Evolutionary conservation across 2,113 vertebrate genomes (phyloP).

Genomic region (Sterrhoptilus dennistouni): DNA sequence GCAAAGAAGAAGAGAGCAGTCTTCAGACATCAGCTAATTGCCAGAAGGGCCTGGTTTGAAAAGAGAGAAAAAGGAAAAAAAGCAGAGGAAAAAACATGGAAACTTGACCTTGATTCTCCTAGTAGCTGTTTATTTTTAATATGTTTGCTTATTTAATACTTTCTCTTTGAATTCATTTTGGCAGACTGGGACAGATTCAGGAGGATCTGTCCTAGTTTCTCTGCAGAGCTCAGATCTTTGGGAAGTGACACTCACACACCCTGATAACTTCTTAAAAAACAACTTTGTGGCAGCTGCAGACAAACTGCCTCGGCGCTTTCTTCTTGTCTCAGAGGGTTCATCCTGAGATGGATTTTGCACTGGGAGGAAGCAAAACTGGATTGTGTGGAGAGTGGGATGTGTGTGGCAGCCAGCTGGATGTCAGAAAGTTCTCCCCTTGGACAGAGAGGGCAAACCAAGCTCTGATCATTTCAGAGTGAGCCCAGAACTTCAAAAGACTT

Average conservation of each 20-base stretch:
- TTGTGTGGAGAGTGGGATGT: not conserved
- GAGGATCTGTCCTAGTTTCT: not conserved
- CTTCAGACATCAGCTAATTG: conserved; percentile 23
- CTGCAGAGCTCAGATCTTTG: not conserved
- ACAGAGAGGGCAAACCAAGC: not conserved
- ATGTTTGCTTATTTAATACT: conserved; percentile 10
- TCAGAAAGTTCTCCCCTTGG: not conserved
- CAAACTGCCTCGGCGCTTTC: not conserved
- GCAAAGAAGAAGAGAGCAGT: not conserved
- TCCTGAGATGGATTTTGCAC: not conserved
- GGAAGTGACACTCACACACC: not conserved
- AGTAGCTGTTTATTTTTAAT: conserved; percentile 26
- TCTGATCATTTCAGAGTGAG: not conserved
- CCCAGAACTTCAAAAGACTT: not conserved
- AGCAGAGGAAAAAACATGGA: not conserved
- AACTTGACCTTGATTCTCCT: not conserved
- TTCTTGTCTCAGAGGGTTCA: not conserved
- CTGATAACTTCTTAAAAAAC: not conserved
- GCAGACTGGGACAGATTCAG: not conserved
- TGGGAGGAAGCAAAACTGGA: not conserved
- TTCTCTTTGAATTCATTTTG: conserved; percentile 24
- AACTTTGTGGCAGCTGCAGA: not conserved
- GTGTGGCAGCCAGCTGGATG: not conserved
- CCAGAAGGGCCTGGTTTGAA: not conserved
- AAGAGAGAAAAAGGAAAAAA: not conserved